A percentile compares a stretch with the other conserved stretches of the same genome.
phyloP scores from a whole-genome alignment of 2,797 vertebrate species.

The Macropus fuliginosus region DNA sequence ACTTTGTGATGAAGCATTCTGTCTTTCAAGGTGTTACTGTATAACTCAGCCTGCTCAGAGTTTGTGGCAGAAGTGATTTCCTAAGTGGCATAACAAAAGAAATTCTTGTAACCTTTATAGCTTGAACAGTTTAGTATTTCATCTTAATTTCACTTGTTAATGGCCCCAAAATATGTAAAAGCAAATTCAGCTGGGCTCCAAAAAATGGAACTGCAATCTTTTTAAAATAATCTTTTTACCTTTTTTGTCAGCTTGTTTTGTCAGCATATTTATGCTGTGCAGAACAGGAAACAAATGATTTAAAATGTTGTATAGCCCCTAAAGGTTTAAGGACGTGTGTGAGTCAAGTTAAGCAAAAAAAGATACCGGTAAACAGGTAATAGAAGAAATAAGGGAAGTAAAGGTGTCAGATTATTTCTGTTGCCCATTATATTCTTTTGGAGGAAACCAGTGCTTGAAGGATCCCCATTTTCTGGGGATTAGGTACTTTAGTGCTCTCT shows the following conservation, averaged over 20 bases:
- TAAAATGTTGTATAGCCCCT: not conserved
- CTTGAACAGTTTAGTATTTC: not conserved
- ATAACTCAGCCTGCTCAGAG: constrained; percentile 16
- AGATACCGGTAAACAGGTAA: not conserved
- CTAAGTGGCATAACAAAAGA: not conserved
- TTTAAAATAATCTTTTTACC: not conserved
- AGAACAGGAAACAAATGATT: not conserved
- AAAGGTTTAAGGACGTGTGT: not conserved
- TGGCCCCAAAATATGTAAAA: not conserved
- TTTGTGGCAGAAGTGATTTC: constrained; percentile 36
- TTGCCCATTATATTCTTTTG: constrained; percentile 4
- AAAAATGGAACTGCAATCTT: not conserved
- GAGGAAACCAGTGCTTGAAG: not conserved
- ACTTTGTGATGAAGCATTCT: constrained; percentile 27
- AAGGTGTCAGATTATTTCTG: constrained; percentile 13
- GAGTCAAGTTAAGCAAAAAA: not conserved
- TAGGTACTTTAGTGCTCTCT: constrained; percentile 5
- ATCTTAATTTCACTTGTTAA: not conserved
- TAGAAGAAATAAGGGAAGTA: constrained; percentile 8
- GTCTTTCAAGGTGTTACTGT: constrained; percentile 43
- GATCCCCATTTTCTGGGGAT: not conserved
- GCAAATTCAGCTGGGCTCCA: not conserved
- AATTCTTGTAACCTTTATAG: not conserved
- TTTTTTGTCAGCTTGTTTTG: not conserved
- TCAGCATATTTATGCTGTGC: not conserved